These are phyloP conservation scores for Neuroterus valhalla DNA, from an alignment of 1,140 invertebrate species.

Conservation along the genomic window DNA sequence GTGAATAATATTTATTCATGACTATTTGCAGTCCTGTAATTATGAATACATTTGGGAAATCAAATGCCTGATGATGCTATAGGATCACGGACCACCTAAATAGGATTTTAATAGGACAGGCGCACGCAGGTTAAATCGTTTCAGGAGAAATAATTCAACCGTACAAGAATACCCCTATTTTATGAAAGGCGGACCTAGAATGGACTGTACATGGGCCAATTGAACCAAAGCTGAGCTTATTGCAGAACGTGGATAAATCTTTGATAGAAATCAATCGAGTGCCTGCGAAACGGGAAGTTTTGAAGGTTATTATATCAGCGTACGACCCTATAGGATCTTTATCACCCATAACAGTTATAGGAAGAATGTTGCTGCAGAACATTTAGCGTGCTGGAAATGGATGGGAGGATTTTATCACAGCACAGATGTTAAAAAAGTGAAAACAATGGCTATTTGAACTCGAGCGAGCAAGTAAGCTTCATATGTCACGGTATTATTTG, in stretches of 20 bases:
- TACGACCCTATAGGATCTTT: background rate
- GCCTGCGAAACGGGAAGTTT: background rate
- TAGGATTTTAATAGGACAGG: slow-evolving; percentile 1
- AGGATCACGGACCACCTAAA: too few relatives aligned
- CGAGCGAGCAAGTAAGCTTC: background rate
- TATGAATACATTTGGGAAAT: too few relatives aligned
- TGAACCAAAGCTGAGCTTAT: too few relatives aligned
- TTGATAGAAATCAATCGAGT: background rate
- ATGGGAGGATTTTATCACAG: background rate
- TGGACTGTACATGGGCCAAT: too few relatives aligned
- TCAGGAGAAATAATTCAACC: background rate
- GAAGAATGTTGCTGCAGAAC: background rate
- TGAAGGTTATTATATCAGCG: background rate
- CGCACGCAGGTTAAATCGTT: background rate
- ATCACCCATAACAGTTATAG: background rate
- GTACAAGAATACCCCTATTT: too few relatives aligned
- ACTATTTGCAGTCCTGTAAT: too few relatives aligned
- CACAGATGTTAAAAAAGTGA: background rate
- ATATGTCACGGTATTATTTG: background rate
- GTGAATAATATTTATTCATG: too few relatives aligned
- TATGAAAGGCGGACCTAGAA: too few relatives aligned
- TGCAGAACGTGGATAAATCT: background rate
- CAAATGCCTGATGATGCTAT: too few relatives aligned
- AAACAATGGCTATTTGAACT: background rate
- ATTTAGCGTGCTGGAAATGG: background rate